Conservation (phyloP, 2,113 vertebrate species). For the Oceanites oceanicus region DNA sequence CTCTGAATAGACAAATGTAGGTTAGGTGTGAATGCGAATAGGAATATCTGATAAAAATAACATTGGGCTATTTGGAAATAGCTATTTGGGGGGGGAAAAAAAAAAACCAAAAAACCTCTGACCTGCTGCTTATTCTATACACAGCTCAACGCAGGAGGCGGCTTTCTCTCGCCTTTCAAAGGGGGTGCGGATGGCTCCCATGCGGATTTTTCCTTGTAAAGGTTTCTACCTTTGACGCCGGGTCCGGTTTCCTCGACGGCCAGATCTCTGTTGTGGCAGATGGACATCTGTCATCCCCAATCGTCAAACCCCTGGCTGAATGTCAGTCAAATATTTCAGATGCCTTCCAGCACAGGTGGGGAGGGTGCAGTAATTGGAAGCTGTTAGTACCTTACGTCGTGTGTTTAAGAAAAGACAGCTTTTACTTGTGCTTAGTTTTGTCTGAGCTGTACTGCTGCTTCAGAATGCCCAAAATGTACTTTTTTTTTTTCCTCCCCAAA, state of each 20-base stretch:
- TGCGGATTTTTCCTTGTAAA: neutral
- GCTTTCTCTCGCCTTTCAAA: neutral
- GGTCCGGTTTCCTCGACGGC: rapidly evolving
- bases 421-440: neutral
- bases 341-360: neutral
- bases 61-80: neutral
- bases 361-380: neutral
- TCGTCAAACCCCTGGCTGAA: neutral
- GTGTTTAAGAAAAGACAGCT: neutral
- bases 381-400: neutral
- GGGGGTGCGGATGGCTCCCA: neutral
- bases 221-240: neutral
- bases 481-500: neutral
- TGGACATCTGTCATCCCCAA: neutral
- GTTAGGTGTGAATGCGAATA: slow-evolving; percentile 1
- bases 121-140: neutral
- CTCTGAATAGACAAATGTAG: neutral
- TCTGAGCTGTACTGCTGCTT: neutral
- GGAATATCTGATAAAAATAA: neutral
- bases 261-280: rapidly evolving
- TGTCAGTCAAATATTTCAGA: neutral
- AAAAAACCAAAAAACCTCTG: no score
- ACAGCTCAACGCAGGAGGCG: neutral
- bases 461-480: neutral
- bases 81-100: neutral